These are phyloP conservation scores for Oreochromis spilurus DNA, from an alignment of 2,113 vertebrate genomes.

Conservation along the genomic window DNA sequence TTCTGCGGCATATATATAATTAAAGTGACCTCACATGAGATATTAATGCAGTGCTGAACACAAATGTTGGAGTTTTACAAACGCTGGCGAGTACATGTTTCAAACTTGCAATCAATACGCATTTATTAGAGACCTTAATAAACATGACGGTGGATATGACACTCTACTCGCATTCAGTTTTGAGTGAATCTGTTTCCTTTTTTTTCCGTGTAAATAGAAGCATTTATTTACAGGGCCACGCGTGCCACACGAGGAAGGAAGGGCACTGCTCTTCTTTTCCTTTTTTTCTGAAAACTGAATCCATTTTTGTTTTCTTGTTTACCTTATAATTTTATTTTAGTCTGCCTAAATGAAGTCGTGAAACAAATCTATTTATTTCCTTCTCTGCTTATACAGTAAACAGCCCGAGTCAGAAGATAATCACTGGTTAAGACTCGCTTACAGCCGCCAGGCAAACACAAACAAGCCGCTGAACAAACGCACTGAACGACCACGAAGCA, in stretches of 20 bases:
- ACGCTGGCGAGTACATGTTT: background rate
- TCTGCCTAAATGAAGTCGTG: background rate
- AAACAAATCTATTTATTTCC: constrained; percentile 14
- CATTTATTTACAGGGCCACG: background rate
- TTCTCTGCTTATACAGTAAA: background rate
- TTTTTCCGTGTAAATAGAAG: background rate
- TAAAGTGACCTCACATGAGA: background rate
- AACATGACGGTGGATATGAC: background rate
- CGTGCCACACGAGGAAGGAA: background rate
- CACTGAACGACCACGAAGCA: background rate
- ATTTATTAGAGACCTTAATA: background rate
- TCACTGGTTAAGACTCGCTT: background rate
- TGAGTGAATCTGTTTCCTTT: background rate
- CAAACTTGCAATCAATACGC: background rate
- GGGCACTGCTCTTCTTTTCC: background rate
- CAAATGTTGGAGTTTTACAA: background rate
- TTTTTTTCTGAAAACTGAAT: background rate
- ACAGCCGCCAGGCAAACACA: constrained; percentile 23
- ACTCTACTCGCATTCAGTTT: background rate
- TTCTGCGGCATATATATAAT: background rate
- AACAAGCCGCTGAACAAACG: constrained; percentile 32
- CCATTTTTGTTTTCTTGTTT: background rate
- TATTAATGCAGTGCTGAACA: background rate
- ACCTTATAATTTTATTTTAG: background rate
- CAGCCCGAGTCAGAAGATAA: constrained; percentile 9